phyloP scores from a whole-genome alignment of 2,888 invertebrate species.

The Leptogaster cylindrica region DNA sequence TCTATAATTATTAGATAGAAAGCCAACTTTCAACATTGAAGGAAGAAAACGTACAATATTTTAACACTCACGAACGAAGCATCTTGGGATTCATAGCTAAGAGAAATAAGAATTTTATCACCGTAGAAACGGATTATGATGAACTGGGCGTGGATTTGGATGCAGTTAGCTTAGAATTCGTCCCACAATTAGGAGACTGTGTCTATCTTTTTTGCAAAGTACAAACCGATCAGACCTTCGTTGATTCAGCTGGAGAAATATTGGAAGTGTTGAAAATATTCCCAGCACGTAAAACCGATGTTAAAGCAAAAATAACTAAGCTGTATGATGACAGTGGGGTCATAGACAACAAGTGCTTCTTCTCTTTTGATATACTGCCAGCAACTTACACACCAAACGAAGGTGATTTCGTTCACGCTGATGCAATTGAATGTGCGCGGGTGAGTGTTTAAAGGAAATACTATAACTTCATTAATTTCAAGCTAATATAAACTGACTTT shows the following conservation, averaged over 20 bases:
- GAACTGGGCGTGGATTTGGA: constrained; percentile 70
- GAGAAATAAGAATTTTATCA: constrained; percentile 52
- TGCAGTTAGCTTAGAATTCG: constrained; percentile 67
- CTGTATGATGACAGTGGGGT: constrained; percentile 63
- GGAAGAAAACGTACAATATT: constrained; percentile 52
- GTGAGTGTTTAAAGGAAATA: too few relatives aligned
- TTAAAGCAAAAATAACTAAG: constrained; percentile 61
- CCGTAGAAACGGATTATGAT: constrained; percentile 64
- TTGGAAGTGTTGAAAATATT: constrained; percentile 68
- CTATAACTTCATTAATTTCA: not conserved
- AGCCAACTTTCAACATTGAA: constrained; percentile 50
- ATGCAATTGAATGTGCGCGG: constrained; percentile 76
- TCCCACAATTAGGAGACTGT: constrained; percentile 75
- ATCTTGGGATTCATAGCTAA: constrained; percentile 53
- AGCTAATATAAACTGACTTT: not conserved
- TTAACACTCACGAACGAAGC: constrained; percentile 54
- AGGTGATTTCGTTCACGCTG: constrained; percentile 70
- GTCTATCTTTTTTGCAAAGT: constrained; percentile 69
- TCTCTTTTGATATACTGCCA: constrained; percentile 66
- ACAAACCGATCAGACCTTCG: constrained; percentile 66
- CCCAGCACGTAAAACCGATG: constrained; percentile 67
- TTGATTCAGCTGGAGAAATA: constrained; percentile 64
- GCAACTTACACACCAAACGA: constrained; percentile 65
- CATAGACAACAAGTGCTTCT: constrained; percentile 68
- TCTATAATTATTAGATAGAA: not conserved